Evolutionary conservation across 2,113 vertebrate species (phyloP).

Genomic region (Conger conger): DNA sequence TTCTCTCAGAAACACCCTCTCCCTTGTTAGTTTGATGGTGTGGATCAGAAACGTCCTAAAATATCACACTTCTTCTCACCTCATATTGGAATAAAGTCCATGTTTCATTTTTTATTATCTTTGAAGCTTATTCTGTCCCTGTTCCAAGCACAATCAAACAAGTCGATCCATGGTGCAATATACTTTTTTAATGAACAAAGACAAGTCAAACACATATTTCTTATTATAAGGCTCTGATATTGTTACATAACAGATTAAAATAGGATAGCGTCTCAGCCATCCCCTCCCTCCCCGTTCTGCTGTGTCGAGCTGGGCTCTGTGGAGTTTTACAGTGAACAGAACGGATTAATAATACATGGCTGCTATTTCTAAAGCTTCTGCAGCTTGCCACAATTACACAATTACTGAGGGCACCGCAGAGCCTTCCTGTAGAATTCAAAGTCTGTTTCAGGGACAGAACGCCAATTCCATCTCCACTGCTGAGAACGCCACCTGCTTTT

Average conservation of each 20-base stretch:
- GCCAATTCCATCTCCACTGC: not conserved
- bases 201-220: no score
- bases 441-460: not conserved
- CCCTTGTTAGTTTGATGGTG: not conserved
- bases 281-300: not conserved
- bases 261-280: not conserved
- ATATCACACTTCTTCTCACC: not conserved
- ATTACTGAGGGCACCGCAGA: not conserved
- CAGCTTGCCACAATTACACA: not conserved
- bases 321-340: not conserved
- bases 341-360: conserved; percentile 18
- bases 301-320: not conserved
- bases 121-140: no score
- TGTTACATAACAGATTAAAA: not conserved
- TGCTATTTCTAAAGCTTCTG: not conserved
- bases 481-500: not conserved
- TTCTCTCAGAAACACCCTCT: not conserved
- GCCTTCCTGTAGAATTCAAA: not conserved
- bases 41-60: not conserved
- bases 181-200: not conserved
- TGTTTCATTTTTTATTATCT: not conserved
- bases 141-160: not conserved
- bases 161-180: not conserved
- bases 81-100: not conserved
- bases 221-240: not conserved